phyloP scores from a whole-genome alignment of 1,140 invertebrate species.

The Papilio aristodemus region DNA sequence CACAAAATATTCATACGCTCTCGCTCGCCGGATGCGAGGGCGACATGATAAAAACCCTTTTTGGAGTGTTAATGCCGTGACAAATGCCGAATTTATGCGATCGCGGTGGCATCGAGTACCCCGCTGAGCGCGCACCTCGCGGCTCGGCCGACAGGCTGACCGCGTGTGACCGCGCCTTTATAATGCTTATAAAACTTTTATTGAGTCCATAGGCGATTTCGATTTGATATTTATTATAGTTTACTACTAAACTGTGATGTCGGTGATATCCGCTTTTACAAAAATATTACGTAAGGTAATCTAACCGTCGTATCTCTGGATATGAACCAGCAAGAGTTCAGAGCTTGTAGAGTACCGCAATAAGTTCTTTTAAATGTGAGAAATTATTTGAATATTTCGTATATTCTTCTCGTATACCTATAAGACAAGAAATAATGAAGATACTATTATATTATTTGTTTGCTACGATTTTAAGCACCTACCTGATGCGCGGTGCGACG shows the following conservation, averaged over 20 bases:
- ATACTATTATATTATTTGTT: too few species aligned
- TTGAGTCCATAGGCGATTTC: constrained; percentile 25
- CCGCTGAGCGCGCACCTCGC: constrained; percentile 55
- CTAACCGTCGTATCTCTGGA: neutral
- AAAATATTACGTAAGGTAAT: neutral
- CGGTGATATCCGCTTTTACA: constrained; percentile 1
- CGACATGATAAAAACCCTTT: constrained; percentile 76
- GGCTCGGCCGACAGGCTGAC: constrained; percentile 36
- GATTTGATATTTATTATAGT: constrained; percentile 25
- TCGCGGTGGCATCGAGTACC: constrained; percentile 55
- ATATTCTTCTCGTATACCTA: too few species aligned
- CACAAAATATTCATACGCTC: constrained; percentile 56
- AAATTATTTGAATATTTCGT: neutral
- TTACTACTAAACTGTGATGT: constrained; percentile 21
- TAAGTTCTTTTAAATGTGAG: neutral
- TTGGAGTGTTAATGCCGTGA: constrained; percentile 78
- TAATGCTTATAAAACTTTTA: constrained; percentile 25
- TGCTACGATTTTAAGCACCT: constrained; percentile 34
- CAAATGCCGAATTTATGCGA: constrained; percentile 77
- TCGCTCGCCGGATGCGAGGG: constrained; percentile 71
- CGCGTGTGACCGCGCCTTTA: constrained; percentile 27
- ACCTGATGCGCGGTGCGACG: constrained; percentile 49
- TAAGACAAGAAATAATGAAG: too few species aligned
- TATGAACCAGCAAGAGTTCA: neutral
- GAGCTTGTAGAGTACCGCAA: neutral